Base-by-base conservation (phyloP, 2,888 invertebrate species). In the Schizotus pectinicornis region DNA sequence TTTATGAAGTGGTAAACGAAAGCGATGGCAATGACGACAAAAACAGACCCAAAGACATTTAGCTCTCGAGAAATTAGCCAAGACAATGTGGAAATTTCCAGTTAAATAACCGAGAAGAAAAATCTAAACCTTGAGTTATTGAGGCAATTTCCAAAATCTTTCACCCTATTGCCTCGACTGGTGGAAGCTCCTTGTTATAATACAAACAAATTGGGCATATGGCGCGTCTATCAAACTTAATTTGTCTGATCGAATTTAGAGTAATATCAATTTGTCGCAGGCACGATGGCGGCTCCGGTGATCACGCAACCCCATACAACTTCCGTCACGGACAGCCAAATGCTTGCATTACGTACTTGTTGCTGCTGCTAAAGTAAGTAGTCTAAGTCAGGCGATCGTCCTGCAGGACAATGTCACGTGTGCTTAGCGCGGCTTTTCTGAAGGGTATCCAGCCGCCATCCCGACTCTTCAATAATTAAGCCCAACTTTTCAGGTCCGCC, bases 1-100 rank as follows among this genome's bases (percentile, higher is more conserved):
- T 74, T 74, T 74, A 72, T 72, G 68, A 72, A 68, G 74, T 73
- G 70, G 67, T 67, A 62, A 59, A 62, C 61, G 61, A 49, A 65
- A 65, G 60, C 57, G 51, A 57, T 59, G 59, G 61, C 59, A 41
- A 37, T 43, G 59, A 36, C 52, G 48, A 61, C 56, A 67, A 65
- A 66, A 70, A 65, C 42, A 42, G 2, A 30, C 22, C 13, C 12
- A 39, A 9, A 34, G 13, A 50, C 9, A 30, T 42, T 32, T 11
- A 22, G 9, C 13, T 9, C 32, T 12, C 5, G 31, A 46, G 35
- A 35, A 47, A 35, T 35, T 41, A n/a, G 31, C 9, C 11, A 2
- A 22, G 22, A 7, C n/a, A n/a, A 41, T 30, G 12, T 41, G 1
- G 14, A 12, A 22, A 2, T 30, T 30, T 30, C 22, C 22, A 41